Conservation (phyloP, 2,113 vertebrate genomes). For the Triplophysa dalaica region DNA sequence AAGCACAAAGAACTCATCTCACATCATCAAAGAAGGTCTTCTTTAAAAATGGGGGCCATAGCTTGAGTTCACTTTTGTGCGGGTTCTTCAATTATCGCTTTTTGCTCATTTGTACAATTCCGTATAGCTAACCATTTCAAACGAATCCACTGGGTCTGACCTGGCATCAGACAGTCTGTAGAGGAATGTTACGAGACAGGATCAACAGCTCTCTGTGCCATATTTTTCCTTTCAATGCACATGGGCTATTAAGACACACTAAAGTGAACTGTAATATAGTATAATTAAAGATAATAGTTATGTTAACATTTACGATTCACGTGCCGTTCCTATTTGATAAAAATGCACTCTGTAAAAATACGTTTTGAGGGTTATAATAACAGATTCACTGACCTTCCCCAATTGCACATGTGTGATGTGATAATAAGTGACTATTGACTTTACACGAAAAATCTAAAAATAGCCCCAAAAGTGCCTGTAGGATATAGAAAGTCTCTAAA, state of each 20-base stretch:
- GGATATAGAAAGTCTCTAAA: no score
- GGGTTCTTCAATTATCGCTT: no score
- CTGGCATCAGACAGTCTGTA: slow-evolving; percentile 40
- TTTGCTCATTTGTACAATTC: no score
- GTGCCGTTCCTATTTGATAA: no score
- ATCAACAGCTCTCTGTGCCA: slow-evolving; percentile 29
- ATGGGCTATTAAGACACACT: not conserved
- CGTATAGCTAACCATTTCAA: no score
- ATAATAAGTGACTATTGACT: not conserved
- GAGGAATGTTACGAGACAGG: slow-evolving; percentile 71
- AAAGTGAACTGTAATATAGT: not conserved
- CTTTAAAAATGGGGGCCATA: no score
- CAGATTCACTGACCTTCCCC: not conserved
- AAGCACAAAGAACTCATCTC: no score
- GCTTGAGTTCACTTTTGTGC: no score
- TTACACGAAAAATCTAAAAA: not conserved
- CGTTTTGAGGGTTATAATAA: not conserved
- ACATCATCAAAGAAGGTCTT: no score
- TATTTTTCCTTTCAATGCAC: not conserved
- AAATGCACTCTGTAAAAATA: not conserved
- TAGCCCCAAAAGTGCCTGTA: not conserved
- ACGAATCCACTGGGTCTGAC: not conserved
- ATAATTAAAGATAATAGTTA: no score
- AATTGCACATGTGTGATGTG: not conserved
- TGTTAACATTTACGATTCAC: no score